Percentiles rank a stretch among this genome's conserved stretches.
phyloP scores from a whole-genome alignment of 2,797 vertebrate genomes.

The Sandelia bainsii region DNA sequence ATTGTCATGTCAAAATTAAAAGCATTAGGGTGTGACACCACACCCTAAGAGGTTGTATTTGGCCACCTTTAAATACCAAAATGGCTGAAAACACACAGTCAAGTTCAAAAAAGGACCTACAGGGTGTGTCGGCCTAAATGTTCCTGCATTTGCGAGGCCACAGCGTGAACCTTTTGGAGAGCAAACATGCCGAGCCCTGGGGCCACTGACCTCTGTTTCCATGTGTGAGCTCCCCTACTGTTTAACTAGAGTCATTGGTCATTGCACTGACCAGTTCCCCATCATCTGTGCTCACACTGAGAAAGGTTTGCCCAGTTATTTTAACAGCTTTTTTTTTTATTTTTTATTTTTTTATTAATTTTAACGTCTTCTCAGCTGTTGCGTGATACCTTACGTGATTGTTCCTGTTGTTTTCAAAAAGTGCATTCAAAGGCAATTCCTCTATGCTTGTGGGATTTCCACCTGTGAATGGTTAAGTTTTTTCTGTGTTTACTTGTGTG shows the following conservation, averaged over 20 bases:
- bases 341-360: neutral
- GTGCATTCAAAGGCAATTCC: neutral
- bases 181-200: slow-evolving; percentile 8
- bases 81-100: neutral
- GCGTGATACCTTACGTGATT: neutral
- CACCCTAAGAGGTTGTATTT: no score
- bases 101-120: neutral
- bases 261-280: neutral
- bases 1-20: no score
- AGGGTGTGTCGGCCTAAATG: slow-evolving; percentile 18
- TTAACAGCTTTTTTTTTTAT: neutral
- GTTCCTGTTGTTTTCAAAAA: neutral
- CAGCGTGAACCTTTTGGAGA: slow-evolving; percentile 31
- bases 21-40: no score
- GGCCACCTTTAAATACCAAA: neutral
- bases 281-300: slow-evolving; percentile 4
- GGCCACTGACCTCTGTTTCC: slow-evolving; percentile 2
- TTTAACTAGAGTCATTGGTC: slow-evolving; percentile 38
- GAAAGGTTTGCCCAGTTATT: neutral
- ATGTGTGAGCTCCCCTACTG: slow-evolving; percentile 25
- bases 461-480: neutral
- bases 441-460: neutral
- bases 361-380: neutral
- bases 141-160: slow-evolving; percentile 21
- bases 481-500: neutral